Base-by-base conservation (phyloP, 2,113 vertebrate species). In the Scomber scombrus region DNA sequence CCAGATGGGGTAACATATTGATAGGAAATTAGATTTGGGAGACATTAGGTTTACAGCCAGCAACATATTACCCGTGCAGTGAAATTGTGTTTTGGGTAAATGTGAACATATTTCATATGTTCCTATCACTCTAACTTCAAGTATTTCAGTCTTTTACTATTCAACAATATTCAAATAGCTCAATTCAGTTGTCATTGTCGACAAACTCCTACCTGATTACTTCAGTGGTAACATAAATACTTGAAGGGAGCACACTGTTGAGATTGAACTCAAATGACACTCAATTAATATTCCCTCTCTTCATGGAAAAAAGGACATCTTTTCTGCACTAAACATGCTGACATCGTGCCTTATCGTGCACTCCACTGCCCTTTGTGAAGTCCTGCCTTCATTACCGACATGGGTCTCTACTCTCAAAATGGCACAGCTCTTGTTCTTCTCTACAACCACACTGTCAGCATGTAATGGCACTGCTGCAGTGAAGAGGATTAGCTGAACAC, bases 1-100 rank as follows among this genome's bases (percentile, higher is more conserved):
- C 85, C 94, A 95, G 93, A 95, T 95, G 94, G 93, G 71, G 75
- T 51, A 57, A 88, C 92, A 93, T 94, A 93, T 89, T 93, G 94
- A 93, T 80, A 74, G 86, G 73, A 93, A 94, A 95, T 95, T 93
- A 90, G 85, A 92, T 94, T 90, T 89, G 86, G 79, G 79, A 87
- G 56, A 82, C 75, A 78, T 85, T 87, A 73, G 73, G 56, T 82
- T 84, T 85, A 78, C 71, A 78, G 75, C 84, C 87, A 81, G 82
- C 16, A 57, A 85, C 71, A 63, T 87, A 89, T 92, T 90, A 68
- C 52, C 71, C 82, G 56, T 47, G 82, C 81, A 40, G 55, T 12
- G 2, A 85, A 80, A 46, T 46, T 2, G 0, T 72, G 73, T 71
- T 83, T 70, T 55, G 56, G 46, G 56, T 66, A 76, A 89, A 83